Base-by-base conservation (phyloP, 2,113 vertebrate species). In the Morone chrysops region DNA sequence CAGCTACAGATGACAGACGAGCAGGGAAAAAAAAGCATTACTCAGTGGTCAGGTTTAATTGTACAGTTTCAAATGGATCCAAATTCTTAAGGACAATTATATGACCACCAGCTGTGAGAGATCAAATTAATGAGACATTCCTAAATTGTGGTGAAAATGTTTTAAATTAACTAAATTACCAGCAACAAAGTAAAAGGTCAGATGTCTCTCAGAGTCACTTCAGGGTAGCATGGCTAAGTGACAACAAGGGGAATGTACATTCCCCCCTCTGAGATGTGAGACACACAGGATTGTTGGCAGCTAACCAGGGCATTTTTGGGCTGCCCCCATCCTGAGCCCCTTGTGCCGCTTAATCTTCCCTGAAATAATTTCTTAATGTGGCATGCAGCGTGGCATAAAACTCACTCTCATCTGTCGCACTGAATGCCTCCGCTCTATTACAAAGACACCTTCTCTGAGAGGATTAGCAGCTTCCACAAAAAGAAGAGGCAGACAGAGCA, bases 331-430 rank as follows among this genome's bases (percentile, higher is more conserved):
- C 77, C 77, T 63, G 57, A 86, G 81, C 77, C 69, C 78, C 70
- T 68, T 53, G 78, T 57, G 6, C 71, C 70, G 75, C 72, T 73
- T 93, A 92, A 94, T 94, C 89, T 92, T 80, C 80, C 61, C 84
- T 90, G 81, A 90, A 90, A 91, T 90, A 81, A 89, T 87, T 92
- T 86, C 87, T 87, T 90, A 93, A 90, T 90, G 84, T 85, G 91
- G 84, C 84, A 87, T 87, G 91, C 90, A 84, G 84, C 59, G 51
- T 86, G 81, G 82, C 84, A 65, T 82, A 76, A 87, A 88, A 86
- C 81, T 81, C 75, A 82, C 78, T 87, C 84, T 87, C 82, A 79
- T 89, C 87, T 65, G 85, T 84, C 47, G 51, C 59, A 66, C 75
- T 69, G 83, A 91, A 86, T 78, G 78, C 78, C 70, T 82, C 45